Base-by-base conservation (phyloP, 2,113 vertebrate genomes). In the Gila orcuttii region DNA sequence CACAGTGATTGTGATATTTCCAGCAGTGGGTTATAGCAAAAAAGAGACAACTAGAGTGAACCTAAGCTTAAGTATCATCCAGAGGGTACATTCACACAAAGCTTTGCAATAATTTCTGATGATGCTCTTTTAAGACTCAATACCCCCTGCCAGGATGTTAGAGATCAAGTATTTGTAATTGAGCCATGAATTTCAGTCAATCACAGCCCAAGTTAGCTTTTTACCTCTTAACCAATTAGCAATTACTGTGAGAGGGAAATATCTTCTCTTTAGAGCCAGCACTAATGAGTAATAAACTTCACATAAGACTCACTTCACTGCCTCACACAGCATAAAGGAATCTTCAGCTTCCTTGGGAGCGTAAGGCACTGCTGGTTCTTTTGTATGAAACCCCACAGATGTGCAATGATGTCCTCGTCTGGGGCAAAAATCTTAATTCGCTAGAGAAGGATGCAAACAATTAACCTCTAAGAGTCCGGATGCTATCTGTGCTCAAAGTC, bases 211-310 rank as follows among this genome's bases (percentile, higher is more conserved):
- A 50, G 82, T 88, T 88, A 80, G 73, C 59, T 73, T 47, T 89
- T 90, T 89, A 88, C 79, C 82, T 89, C 86, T 87, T 86, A 71
- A 78, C 82, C 78, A 89, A 89, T 92, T 90, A 92, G 88, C 76
- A 45, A 90, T 78, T 85, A 52, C 77, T 85, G 39, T 85, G 81
- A 89, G 82, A 45, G 69, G 83, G 83, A 79, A 88, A 83, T 33
- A 76, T 82, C 71, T 86, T 85, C 85, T 62, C 80, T 1, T 85
- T 59, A 68, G 75, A 62, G 83, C 31, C 59, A 69, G 47, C 79
- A 47, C 75, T 91, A 92, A 92, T 90, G 87, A 91, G 86, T 91
- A 89, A 87, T 90, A 91, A 91, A 82, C 87, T 86, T 77, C 81
- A 59, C 77, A 86, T 88, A 77, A 79, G 85, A 88, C 74, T 88